Evolutionary conservation across 2,797 vertebrate genomes (phyloP), one percentile per base, ranked within the genome.

Genomic region (Lates japonicus): DNA sequence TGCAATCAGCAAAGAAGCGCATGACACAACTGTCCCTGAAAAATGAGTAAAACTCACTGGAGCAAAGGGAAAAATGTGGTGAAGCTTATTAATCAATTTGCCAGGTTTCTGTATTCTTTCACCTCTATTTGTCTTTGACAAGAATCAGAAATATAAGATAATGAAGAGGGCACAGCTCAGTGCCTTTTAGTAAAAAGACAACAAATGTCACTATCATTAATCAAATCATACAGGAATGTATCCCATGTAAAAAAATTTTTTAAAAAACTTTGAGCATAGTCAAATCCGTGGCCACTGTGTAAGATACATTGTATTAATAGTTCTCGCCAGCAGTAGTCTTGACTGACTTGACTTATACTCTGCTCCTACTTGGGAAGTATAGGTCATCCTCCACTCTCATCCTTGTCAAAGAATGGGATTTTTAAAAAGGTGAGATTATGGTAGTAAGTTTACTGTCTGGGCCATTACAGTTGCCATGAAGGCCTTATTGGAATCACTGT

Each of bases 21-120:
- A 54, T 29, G 51, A 29, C 22, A 54, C 22, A 29, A 22, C 22
- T 29, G 51, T 54, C 51, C 25, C 11, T 25, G 51, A 54, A 54
- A 54, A 52, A 52, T 52, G 12, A 25, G n/a, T 3, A 25, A 52
- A 63, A 63, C 7, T 31, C 42, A 46, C 16, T 44, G 1, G 61
- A 46, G 41, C 22, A 46, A 25, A 29, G 22, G 42, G 31, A 22
- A 39, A 60, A 44, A 63, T 11, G 22, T 11, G 41, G 61, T 46
- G 46, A 63, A 31, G 42, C 61, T 63, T 63, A 62, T 63, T 63
- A 42, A 63, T 63, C 61, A 63, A 29, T 25, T 44, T 63, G 41
- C 7, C 61, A 29, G 61, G 25, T 63, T 63, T 63, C 22, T 63
- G 16, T 46, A 19, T 46, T 66, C 46, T 65, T 65, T 65, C 17